These are phyloP conservation scores for Pachymerium ferrugineum DNA, from an alignment of 2,888 invertebrate genomes.

Conservation along the genomic window DNA sequence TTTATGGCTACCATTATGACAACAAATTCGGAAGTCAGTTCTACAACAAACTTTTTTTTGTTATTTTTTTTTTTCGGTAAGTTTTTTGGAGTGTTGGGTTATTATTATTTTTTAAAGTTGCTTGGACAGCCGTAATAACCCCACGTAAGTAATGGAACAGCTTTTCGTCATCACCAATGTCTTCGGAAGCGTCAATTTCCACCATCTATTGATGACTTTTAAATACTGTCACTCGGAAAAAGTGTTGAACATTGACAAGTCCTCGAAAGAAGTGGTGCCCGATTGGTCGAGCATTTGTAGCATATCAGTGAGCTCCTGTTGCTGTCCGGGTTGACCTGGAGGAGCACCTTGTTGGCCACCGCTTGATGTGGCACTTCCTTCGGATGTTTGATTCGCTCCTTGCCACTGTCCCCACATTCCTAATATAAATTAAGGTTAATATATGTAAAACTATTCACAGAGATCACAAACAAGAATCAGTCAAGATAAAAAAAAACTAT, in stretches of 20 bases:
- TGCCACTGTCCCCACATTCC: slow-evolving; percentile 37
- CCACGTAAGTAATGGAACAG: not conserved
- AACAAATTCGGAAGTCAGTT: not conserved
- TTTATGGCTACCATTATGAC: not conserved
- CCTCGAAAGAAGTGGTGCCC: slow-evolving; percentile 77
- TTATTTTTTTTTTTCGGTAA: not conserved
- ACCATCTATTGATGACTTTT: not conserved
- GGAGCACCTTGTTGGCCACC: slow-evolving; percentile 1
- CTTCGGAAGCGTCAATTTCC: not conserved
- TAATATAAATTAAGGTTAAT: not conserved
- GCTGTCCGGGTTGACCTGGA: slow-evolving; percentile 53
- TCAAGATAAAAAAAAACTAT: not conserved
- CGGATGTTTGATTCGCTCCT: slow-evolving; percentile 30
- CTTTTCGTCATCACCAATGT: too few relatives aligned
- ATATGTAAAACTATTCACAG: not conserved
- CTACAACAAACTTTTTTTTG: not conserved
- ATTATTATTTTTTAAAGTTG: too few relatives aligned
- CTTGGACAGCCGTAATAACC: not conserved
- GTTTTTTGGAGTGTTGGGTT: too few relatives aligned
- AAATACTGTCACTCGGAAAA: slow-evolving; percentile 34
- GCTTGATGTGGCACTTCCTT: slow-evolving; percentile 27
- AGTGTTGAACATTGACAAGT: slow-evolving; percentile 85
- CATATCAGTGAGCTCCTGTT: slow-evolving; percentile 79
- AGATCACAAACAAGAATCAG: not conserved
- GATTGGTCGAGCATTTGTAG: slow-evolving; percentile 82